Conservation (phyloP, 1,140 invertebrate species). For the Heliconius melpomene region DNA sequence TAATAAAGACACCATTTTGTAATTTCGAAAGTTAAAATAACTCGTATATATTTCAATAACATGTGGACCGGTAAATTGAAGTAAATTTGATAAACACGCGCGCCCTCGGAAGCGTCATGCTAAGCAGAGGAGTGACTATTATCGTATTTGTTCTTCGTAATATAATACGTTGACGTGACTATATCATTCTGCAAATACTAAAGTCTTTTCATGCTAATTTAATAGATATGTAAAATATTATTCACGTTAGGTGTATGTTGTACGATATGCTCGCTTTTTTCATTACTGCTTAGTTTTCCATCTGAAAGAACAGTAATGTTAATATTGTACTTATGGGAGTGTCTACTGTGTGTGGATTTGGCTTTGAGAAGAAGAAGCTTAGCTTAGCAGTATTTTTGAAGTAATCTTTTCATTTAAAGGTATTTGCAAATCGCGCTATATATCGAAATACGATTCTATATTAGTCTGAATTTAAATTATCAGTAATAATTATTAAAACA, state of each 20-base stretch:
- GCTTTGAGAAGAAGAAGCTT: too few species aligned
- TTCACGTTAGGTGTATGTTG: neutral
- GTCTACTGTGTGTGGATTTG: too few species aligned
- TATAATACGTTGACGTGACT: neutral
- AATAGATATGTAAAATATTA: neutral
- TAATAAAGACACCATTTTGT: neutral
- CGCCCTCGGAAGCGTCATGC: neutral
- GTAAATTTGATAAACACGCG: slow-evolving; percentile 29
- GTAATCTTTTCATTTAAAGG: too few species aligned
- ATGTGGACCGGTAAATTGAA: neutral
- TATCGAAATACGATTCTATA: too few species aligned
- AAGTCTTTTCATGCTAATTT: neutral
- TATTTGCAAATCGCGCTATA: too few species aligned
- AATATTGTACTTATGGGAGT: too few species aligned
- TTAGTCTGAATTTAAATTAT: too few species aligned
- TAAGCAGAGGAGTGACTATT: slow-evolving; percentile 10
- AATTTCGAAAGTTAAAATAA: neutral
- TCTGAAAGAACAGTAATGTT: neutral
- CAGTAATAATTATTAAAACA: too few species aligned
- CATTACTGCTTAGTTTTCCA: neutral
- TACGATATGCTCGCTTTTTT: neutral
- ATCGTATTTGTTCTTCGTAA: slow-evolving; percentile 10
- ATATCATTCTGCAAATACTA: neutral
- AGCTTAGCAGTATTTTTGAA: too few species aligned
- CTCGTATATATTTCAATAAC: neutral